Base-by-base conservation (phyloP, 1,140 invertebrate species). In the Hycleus phaleratus region DNA sequence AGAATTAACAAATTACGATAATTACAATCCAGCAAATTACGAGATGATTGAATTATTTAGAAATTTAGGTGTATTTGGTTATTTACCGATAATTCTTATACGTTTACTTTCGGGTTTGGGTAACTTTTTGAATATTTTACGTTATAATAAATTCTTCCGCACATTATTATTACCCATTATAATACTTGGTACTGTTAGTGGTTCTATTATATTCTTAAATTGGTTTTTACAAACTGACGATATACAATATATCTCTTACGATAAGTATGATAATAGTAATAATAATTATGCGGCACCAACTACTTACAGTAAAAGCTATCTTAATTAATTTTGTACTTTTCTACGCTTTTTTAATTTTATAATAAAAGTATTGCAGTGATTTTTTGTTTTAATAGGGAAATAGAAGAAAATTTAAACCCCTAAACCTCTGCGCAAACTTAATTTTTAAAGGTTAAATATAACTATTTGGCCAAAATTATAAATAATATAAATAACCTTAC, bases 191-290 rank as follows among this genome's bases (percentile, higher is more conserved):
- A 38, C 62, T 5, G 63, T 65, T 18, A 59, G 62, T 18, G 68
- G 69, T 2, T 53, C 56, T 10, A 50, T 70, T 39, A 54, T 71
- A 18, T 72, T 72, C 57, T 58, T 72, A 39, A 61, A 69, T 11
- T 72, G 63, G 60, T 70, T 66, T 64, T 54, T 70, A 46, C 67
- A 68, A 52, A 62, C 64, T 2, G 52, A 52, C 26, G 56, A 55
- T 32, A 39, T 9, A 42, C 40, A 42, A 42, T 32, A 42, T 42
- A 42, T 11, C 3, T 42, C 9, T 42, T n/a, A 42, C 40, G 11
- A 42, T 10, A 11, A 42, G 5, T 42, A n/a, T 4, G 10, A 39
- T 10, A 39, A 11, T 42, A 11, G 10, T 42, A n/a, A 42, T 42
- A 42, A 42, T 42, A 42, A 42, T 42, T 11, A 42, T 10, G 4